Base-by-base conservation (phyloP, 2,888 invertebrate species). In the Cabera pusaria region DNA sequence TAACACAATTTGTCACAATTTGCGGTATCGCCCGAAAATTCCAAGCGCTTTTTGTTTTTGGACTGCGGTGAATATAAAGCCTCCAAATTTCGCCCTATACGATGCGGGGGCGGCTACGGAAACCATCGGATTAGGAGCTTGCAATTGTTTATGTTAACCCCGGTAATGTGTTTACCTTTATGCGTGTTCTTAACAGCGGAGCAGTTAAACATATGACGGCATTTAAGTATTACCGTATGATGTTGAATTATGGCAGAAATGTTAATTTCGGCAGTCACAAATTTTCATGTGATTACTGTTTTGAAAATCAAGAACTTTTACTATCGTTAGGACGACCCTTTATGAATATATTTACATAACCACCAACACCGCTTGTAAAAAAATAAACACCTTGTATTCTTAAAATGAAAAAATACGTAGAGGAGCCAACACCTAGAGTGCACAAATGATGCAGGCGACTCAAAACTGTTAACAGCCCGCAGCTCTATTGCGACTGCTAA, bases 1-100 rank as follows among this genome's bases (percentile, higher is more conserved):
- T 80, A 82, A 81, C 70, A 77, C 73, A 78, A 81, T 83, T 81
- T 80, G 78, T 79, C 76, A 79, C 76, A 77, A 76, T 78, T 79
- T 80, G 77, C 64, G 79, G 76, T 57, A 64, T 55, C 59, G 52
- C 55, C 62, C 29, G 24, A 43, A 52, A 54, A 54, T 52, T 42
- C 45, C 48, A 51, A 55, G 48, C 52, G 64, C 59, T 67, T 64
- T 73, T 68, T 72, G 66, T 73, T 75, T 75, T 75, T 72, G 69
- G 59, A 64, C 64, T 64, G 62, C 56, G 64, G 57, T 52, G 52
- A 56, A 47, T 50, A 54, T 61, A 66, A 61, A 52, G 52, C 54
- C 46, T 44, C 48, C 43, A 55, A 50, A 56, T 52, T 45, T 51
- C 45, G 37, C 41, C 46, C 49, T 39, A 36, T 49, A 48, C 51